Base-by-base conservation (phyloP, 1,140 invertebrate species). In the Psix sp. region DNA sequence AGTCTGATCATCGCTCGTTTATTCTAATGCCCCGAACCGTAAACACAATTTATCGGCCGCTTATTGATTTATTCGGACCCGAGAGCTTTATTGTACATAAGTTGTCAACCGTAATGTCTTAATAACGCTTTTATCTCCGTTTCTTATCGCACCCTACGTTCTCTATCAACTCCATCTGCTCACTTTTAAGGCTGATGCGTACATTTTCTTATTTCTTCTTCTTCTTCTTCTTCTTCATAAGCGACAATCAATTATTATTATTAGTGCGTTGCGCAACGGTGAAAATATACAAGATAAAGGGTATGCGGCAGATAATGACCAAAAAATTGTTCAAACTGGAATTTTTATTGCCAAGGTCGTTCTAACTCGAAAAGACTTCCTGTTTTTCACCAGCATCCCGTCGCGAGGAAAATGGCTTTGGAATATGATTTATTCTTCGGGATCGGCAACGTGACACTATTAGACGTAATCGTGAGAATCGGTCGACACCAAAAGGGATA, bases 21-120 rank as follows among this genome's bases (percentile, higher is more conserved):
- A 45, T 68, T 59, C 54, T 59, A 59, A 68, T 68, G 54, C 33
- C 9, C n/a, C 35, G 17, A 59, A 35, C 54, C 46, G 48, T 68
- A 60, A 60, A 70, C 46, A 54, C 49, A 40, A 68, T 60, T 70
- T 70, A 70, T 48, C 40, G 66, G 31, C 11, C 15, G 33, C 1
- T 11, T 43, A 59, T 68, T 60, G 66, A 70, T 70, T 70, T 70
- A 70, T 70, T 56, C n/a, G 39, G 46, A 62, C 36, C 40, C 48
- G 20, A 43, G 11, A 39, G 18, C 65, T 60, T 70, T 70, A 70
- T 70, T 70, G 48, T 60, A 54, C 54, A 70, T 70, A 70, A 70
- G 60, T 70, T 60, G 54, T 70, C 65, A 60, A 60, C 56, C 11
- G 54, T 70, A 60, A 70, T 60, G 65, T 70, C 66, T 70, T 62